Evolutionary conservation across 92 coral and sea anemone species (phyloP), one percentile per base, ranked within the genome.

Genomic region (Galaxea fascicularis): DNA sequence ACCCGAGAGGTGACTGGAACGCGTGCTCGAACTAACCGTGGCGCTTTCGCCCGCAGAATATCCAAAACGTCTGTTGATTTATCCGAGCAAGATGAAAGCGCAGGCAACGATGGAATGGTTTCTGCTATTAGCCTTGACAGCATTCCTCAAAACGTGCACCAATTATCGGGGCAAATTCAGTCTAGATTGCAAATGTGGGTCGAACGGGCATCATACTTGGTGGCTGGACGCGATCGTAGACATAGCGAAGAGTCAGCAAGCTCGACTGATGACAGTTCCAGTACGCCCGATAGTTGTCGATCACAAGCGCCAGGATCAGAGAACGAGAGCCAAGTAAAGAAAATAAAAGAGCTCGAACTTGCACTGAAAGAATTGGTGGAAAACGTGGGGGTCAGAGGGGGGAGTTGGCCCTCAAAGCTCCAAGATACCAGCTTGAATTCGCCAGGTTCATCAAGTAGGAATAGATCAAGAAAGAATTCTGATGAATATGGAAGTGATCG

Each of bases 351-450:
- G 52, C 65, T 90, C 6, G 93, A 90, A 17, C 85, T 78, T 25
- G 93, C 93, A 21, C 62, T 90, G 39, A 86, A 90, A 77, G 93
- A 90, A n/a, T 67, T 90, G 21, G 89, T 90, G n/a, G 89, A 72
- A 54, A 90, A 86, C 51, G 65, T 75, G 14, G 87, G 80, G 41
- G 82, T 63, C 24, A 62, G 87, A 51, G 65, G 21, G 28, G 81
- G 87, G 15, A 65, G 49, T 71, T 64, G 24, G 25, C 62, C 65
- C 10, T 68, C 80, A 7, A 78, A 74, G 54, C 52, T 60, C 25
- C 54, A 57, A 31, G 82, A 25, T 24, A 10, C 71, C 29, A 53
- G 68, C 65, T 10, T 57, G 14, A 21, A 64, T 71, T 51, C 86
- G 29, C 86, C 91, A 0, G 74, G 75, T 27, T 72, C 82, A 27